Evolutionary conservation across 2,888 invertebrate species (phyloP).

Genomic region (Asteroscopus sphinx): DNA sequence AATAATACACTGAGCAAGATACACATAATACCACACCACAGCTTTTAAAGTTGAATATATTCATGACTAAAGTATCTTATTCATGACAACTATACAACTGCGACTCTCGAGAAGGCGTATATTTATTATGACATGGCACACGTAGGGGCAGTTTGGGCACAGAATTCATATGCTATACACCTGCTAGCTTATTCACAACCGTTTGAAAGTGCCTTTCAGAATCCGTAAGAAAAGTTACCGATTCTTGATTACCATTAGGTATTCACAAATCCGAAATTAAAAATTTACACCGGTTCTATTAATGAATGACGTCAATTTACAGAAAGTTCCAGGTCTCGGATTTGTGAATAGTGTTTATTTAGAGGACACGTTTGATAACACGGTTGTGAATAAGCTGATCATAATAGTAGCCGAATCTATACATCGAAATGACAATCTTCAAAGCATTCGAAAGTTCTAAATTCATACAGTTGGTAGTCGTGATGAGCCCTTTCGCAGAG

Average conservation of each 20-base stretch:
- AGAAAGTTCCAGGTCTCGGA: too few relatives aligned
- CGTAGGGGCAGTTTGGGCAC: constrained; percentile 1
- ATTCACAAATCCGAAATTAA: too few relatives aligned
- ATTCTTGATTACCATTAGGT: too few relatives aligned
- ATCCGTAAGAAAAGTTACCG: too few relatives aligned
- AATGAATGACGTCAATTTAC: too few relatives aligned
- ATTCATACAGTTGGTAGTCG: constrained; percentile 14
- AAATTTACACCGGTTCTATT: too few relatives aligned
- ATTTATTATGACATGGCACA: constrained; percentile 11
- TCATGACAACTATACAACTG: constrained; percentile 19
- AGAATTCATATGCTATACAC: constrained; percentile 2
- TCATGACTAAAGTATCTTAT: constrained; percentile 38
- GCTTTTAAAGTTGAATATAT: constrained; percentile 15
- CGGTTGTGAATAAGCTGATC: too few relatives aligned
- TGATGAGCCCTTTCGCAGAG: neutral
- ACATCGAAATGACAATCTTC: neutral
- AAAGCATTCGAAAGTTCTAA: neutral
- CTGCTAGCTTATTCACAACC: too few relatives aligned
- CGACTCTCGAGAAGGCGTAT: neutral
- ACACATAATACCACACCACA: constrained; percentile 9
- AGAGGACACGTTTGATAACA: too few relatives aligned
- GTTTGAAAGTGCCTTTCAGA: too few relatives aligned
- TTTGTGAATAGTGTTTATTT: too few relatives aligned
- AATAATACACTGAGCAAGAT: constrained; percentile 48
- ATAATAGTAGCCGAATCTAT: constrained; percentile 12